Conservation (phyloP, 2,797 vertebrate species). For the Natrix natrix region DNA sequence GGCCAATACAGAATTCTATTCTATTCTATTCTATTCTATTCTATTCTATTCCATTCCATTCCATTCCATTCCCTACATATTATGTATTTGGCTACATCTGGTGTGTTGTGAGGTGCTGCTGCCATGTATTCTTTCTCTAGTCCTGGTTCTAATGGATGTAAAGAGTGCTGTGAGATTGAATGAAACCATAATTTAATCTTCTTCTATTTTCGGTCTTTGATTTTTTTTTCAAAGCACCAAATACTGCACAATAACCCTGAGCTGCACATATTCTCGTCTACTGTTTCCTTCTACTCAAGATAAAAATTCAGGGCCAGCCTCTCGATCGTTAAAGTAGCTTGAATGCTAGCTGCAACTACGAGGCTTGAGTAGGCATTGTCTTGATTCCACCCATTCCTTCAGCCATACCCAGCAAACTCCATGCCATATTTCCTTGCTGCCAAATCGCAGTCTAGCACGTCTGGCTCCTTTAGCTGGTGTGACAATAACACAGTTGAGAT, state of each 20-base stretch:
- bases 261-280: background rate
- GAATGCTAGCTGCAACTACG: background rate
- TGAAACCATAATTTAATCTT: background rate
- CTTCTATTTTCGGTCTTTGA: background rate
- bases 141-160: background rate
- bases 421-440: background rate
- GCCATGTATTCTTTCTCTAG: background rate
- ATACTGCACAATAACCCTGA: background rate
- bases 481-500: background rate
- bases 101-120: background rate
- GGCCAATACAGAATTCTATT: no score
- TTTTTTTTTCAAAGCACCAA: background rate
- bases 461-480: conserved; percentile 16
- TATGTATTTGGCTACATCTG: background rate
- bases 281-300: background rate
- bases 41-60: no score
- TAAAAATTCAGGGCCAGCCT: background rate
- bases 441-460: background rate
- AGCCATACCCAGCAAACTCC: background rate
- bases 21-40: no score
- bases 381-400: no score
- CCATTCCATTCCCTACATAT: background rate
- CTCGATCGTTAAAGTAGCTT: background rate
- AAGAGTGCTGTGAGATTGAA: background rate
- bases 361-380: background rate